Percentiles rank a stretch among this genome's conserved stretches.
Conservation (phyloP, 2,113 vertebrate genomes). For the Galemys pyrenaicus region DNA sequence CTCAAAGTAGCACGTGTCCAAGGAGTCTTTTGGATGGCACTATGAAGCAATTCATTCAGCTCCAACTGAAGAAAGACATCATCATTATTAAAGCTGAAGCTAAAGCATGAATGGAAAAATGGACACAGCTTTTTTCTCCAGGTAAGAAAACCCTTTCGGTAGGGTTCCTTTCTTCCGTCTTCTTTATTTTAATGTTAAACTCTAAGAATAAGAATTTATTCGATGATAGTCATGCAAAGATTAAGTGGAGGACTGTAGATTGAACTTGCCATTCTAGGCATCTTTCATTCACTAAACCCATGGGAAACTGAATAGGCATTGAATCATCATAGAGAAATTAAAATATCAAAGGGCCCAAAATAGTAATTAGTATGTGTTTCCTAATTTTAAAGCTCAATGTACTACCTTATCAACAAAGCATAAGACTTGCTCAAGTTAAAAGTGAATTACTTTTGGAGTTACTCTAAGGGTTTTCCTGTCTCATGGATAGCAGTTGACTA, state of each 20-base stretch:
- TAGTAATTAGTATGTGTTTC: conserved; percentile 48
- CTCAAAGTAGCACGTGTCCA: not conserved
- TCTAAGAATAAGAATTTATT: not conserved
- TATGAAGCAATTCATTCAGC: not conserved
- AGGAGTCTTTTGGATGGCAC: not conserved
- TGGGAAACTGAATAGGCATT: not conserved
- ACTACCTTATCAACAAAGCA: conserved; percentile 10
- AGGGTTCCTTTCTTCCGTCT: not conserved
- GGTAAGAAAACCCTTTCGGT: not conserved
- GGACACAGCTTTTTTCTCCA: not conserved
- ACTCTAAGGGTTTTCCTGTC: not conserved
- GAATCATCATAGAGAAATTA: conserved; percentile 23
- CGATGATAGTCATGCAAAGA: not conserved
- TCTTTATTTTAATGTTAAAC: not conserved
- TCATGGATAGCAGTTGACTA: not conserved
- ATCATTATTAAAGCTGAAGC: not conserved
- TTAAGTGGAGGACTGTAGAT: not conserved
- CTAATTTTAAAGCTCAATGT: not conserved
- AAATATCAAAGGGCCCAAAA: not conserved
- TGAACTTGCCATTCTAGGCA: not conserved
- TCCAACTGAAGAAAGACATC: not conserved
- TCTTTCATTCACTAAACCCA: not conserved
- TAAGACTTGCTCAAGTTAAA: not conserved
- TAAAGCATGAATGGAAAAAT: not conserved
- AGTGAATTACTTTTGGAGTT: not conserved